Conservation (phyloP, 2,888 invertebrate species). For the Diloba caeruleocephala region DNA sequence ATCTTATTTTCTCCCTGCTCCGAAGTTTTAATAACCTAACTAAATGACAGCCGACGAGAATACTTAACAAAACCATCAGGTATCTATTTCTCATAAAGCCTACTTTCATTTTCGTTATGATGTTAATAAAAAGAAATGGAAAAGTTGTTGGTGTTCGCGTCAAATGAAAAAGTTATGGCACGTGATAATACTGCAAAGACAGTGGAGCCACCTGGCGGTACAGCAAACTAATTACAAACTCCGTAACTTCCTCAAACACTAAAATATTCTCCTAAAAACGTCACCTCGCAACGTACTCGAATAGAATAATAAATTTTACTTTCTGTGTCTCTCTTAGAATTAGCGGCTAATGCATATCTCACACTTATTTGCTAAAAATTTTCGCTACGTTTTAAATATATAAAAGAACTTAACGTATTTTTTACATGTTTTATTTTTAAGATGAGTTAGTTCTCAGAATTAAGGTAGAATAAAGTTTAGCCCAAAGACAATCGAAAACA, state of each 20-base stretch:
- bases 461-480: too few relatives aligned
- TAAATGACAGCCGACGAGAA: slow-evolving; percentile 57
- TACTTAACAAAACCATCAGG: slow-evolving; percentile 78
- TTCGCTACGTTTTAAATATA: slow-evolving; percentile 2
- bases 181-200: slow-evolving; percentile 87
- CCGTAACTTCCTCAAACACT: slow-evolving; percentile 84
- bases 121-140: slow-evolving; percentile 88
- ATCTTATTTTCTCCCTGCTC: slow-evolving; percentile 44
- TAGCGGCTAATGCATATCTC: slow-evolving; percentile 55
- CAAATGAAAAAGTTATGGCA: slow-evolving; percentile 88
- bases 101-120: slow-evolving; percentile 86
- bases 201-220: slow-evolving; percentile 79
- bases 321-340: slow-evolving; percentile 61
- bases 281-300: slow-evolving; percentile 77
- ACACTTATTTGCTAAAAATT: slow-evolving; percentile 43
- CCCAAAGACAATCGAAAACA: too few relatives aligned
- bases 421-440: too few relatives aligned
- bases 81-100: slow-evolving; percentile 83
- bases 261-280: slow-evolving; percentile 88
- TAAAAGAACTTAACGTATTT: neutral
- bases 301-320: slow-evolving; percentile 77
- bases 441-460: too few relatives aligned
- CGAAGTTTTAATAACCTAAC: slow-evolving; percentile 54
- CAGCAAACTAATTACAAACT: slow-evolving; percentile 87
- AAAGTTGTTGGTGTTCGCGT: slow-evolving; percentile 85